These are phyloP conservation scores for Suricata suricatta DNA, from an alignment of 2,113 vertebrate genomes.

Conservation along the genomic window DNA sequence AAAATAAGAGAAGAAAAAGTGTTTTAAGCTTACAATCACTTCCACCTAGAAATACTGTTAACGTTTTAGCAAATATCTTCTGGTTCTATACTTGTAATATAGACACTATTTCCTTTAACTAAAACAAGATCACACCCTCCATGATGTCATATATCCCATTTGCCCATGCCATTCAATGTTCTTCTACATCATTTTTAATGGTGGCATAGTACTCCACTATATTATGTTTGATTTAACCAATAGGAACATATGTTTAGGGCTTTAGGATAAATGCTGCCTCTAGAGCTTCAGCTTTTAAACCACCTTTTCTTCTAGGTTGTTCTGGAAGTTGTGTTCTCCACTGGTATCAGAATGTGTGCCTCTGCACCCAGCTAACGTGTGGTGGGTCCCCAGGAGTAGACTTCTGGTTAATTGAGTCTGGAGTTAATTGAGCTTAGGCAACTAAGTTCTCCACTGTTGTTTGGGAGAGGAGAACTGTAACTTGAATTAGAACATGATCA, in stretches of 20 bases:
- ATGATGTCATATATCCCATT: not conserved
- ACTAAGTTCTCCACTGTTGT: not conserved
- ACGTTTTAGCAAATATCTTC: not conserved
- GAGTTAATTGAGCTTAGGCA: not conserved
- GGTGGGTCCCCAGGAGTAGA: not conserved
- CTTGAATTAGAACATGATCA: not conserved
- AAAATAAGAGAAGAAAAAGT: slow-evolving; percentile 13
- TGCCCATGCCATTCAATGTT: not conserved
- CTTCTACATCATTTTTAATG: not conserved
- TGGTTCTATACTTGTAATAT: not conserved
- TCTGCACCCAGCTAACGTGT: not conserved
- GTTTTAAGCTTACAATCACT: not conserved
- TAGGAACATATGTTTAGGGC: not conserved
- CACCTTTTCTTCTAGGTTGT: not conserved
- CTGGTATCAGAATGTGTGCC: not conserved
- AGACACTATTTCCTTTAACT: not conserved
- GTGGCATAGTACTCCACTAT: too few species aligned
- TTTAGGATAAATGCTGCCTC: not conserved
- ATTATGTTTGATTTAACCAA: not conserved
- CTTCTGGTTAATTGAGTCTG: not conserved
- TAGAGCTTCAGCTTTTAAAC: not conserved
- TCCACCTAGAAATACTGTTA: not conserved
- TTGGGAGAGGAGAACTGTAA: slow-evolving; percentile 8
- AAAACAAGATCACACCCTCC: not conserved
- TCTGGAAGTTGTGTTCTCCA: not conserved